Evolutionary conservation across 64 coral and sea anemone species (phyloP), one percentile per base, ranked within the genome.

Genomic region (Dendrophyllia cribrosa): DNA sequence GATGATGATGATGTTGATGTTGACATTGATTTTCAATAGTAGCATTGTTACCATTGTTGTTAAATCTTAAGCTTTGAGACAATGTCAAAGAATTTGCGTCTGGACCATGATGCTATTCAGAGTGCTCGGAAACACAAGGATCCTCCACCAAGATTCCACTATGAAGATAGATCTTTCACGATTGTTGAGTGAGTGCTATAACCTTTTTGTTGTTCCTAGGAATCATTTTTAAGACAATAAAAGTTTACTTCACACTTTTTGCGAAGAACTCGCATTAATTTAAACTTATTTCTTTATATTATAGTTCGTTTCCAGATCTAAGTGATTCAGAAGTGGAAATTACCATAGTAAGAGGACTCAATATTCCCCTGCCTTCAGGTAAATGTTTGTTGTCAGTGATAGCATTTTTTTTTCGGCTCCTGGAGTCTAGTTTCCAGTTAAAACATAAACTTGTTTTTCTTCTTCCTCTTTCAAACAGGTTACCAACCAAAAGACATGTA

Each of bases 401-500:
- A 59, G 8, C 16, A 44, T 74, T 3, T 76, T 49, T n/a, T 50
- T 7, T 76, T 14, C 43, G 0, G 4, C 23, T 25, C 21, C 46
- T 16, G 7, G 53, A 9, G 53, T 56, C 53, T 56, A 9, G 53
- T 56, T 9, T 56, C 34, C 7, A 56, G 53, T 56, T 56, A 1
- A 56, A 20, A 5, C 15, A 34, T 10, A 16, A 9, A 9, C 7
- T 45, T 3, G n/a, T 51, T 66, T 47, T 48, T 65, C 12, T 43
- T 43, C 59, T 83, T 25, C 3, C 17, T 83, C 6, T 61, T 58
- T 87, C 66, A 66, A 77, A 63, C 67, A 99, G 97, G 97, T 86
- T 99, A 99, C 64, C 86, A 89, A 66, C 88, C 91, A 13, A 96
- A 99, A 48, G 97, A 99, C 85, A 95, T 99, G 94, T 88, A 96